Base-by-base conservation (phyloP, 2,797 vertebrate species). In the Delichon dasypus region DNA sequence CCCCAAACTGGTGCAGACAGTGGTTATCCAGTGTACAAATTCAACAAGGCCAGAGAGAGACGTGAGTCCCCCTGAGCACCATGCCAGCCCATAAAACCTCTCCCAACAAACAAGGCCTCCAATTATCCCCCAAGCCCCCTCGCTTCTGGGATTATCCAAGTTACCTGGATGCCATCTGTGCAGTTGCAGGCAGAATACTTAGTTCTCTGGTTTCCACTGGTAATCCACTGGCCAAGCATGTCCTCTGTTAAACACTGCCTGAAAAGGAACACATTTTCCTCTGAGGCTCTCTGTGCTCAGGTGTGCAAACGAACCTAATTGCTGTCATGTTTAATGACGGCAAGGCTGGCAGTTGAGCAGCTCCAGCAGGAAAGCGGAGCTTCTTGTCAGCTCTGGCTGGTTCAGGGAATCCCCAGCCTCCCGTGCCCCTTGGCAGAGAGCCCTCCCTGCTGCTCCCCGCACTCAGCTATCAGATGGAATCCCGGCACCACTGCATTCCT, bases 171-270 rank as follows among this genome's bases (percentile, higher is more conserved):
- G 81, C 97, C 97, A 93, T 96, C 90, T 73, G 97, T 97, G 94
- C 98, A 99, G 92, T 97, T 98, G 93, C 98, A 99, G 73, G 91
- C 89, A 76, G 96, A 97, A 94, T 98, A 98, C 57, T 95, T 72
- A 36, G 91, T 79, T 47, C 93, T 79, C 71, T 93, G 95, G 94
- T 98, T 96, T 87, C 97, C 98, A 92, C 68, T 97, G 71, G 93
- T 92, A 50, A 95, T 95, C 98, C 98, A 98, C 40, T 85, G 87
- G 60, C 95, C 96, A 50, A 97, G 94, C 84, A 76, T 91, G 25
- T 88, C 90, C 75, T 95, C 96, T 6, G 90, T 95, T 61, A 97
- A 96, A 94, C 98, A 98, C 65, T 92, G 71, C 75, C 98, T 99
- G 94, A 53, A 97, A 97, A 81, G 7, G 73, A 96, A 93, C 93